phyloP scores from a whole-genome alignment of 2,797 vertebrate species.

The Macropus fuliginosus region DNA sequence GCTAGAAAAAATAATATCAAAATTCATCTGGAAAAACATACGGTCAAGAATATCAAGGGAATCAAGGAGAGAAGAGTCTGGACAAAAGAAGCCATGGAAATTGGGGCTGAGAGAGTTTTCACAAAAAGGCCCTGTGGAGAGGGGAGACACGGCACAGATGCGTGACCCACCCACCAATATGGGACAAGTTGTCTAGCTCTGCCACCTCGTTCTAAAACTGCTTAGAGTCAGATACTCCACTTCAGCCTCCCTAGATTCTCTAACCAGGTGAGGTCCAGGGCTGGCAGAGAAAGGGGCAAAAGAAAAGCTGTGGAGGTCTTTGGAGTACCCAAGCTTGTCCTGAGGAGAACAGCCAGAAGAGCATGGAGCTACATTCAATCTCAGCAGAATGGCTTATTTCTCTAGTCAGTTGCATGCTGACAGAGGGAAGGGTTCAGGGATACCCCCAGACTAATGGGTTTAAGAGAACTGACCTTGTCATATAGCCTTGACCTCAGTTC shows the following conservation, averaged over 20 bases:
- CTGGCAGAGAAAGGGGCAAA: neutral
- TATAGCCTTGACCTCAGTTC: neutral
- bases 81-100: neutral
- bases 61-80: neutral
- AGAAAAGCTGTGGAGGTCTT: neutral
- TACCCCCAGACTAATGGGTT: neutral
- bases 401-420: neutral
- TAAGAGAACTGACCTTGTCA: neutral
- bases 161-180: neutral
- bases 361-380: neutral
- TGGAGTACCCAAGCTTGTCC: neutral
- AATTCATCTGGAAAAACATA: neutral
- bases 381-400: conserved; percentile 35
- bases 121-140: no score
- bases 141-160: neutral
- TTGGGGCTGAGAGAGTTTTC: neutral
- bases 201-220: neutral
- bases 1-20: neutral
- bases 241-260: neutral
- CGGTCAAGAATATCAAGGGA: neutral
- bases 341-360: neutral
- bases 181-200: neutral
- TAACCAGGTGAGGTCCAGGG: neutral
- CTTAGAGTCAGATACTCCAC: neutral
- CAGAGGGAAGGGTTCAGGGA: neutral